Base-by-base conservation (phyloP, 2,888 invertebrate genomes). In the Eubasilissa splendida region DNA sequence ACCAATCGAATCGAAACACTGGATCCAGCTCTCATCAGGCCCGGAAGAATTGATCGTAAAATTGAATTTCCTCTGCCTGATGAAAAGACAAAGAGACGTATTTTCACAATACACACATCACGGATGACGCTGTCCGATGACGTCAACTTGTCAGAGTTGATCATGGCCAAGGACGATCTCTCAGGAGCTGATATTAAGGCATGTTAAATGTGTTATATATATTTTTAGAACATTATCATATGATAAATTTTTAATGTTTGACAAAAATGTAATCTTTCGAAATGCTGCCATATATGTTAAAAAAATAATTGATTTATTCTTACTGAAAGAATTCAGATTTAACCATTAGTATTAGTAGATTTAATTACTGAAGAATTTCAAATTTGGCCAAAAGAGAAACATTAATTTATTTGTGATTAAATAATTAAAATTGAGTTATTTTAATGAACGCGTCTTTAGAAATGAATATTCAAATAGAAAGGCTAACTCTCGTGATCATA, bases 11-110 rank as follows among this genome's bases (percentile, higher is more conserved):
- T 99, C 87, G 99, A 99, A 90, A 99, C 99, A 0, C 91, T 99
- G 66, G 99, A 99, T 89, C 99, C 99, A 2, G 99, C 99, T 63
- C 92, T 99, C 66, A 99, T 99, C 88, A 94, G 99, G 85, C 99
- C 99, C 0, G 99, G 99, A 31, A 95, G 99, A 88, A 99, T 99
- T 85, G 99, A 99, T 90, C 93, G 99, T 77, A 99, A 99, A 90
- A 99, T 99, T 83, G 99, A 99, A 89, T 99, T 99, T 88, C 99
- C 99, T 0, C 91, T 99, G 76, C 99, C 99, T 0, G 99, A 99
- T 90, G 99, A 99, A 88, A 99, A 99, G 88, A 99, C 99, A 0
- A 98, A 98, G 87, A 92, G 97, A 79, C 92, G 99, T 84, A 99
- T 99, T 86, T 99, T 99, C 88, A 96, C 95, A 84, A 99, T 99